These are phyloP conservation scores for Cistogaster globosa DNA, from an alignment of 2,888 invertebrate genomes.

Conservation along the genomic window DNA sequence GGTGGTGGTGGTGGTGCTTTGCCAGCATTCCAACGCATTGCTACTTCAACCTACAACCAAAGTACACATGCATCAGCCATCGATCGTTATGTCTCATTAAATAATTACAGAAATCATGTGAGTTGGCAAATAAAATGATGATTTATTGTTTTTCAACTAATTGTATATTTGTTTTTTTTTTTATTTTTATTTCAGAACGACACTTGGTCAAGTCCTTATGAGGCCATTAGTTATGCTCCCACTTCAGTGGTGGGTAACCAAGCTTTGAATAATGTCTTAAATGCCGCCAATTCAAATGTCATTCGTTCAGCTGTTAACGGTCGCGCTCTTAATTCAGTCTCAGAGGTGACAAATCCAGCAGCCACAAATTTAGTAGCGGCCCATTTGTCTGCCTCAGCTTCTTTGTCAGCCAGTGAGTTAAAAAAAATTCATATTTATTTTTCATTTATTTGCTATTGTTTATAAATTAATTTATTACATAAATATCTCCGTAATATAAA, in stretches of 20 bases:
- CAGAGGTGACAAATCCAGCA: constrained; percentile 74
- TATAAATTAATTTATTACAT: background rate
- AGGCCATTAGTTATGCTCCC: constrained; percentile 80
- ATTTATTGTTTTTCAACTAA: background rate
- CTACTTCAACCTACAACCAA: constrained; percentile 72
- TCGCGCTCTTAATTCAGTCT: constrained; percentile 72
- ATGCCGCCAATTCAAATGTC: constrained; percentile 77
- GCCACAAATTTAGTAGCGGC: constrained; percentile 75
- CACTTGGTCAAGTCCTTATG: constrained; percentile 78
- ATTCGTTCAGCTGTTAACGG: constrained; percentile 78
- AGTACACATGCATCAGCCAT: constrained; percentile 71
- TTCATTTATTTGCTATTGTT: background rate
- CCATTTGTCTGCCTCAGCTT: constrained; percentile 87
- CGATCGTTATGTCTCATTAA: constrained; percentile 79
- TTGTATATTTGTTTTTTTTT: constrained; percentile 30
- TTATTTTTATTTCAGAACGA: constrained; percentile 77
- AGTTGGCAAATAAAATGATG: constrained; percentile 66
- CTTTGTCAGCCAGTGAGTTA: constrained; percentile 88
- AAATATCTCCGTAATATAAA: too few relatives aligned
- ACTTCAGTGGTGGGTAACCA: constrained; percentile 75
- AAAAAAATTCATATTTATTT: background rate
- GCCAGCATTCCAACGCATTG: constrained; percentile 81
- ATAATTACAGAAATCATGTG: constrained; percentile 81
- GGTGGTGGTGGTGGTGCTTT: constrained; percentile 76
- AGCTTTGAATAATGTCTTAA: constrained; percentile 70